phyloP scores from a whole-genome alignment of 2,797 vertebrate species.

The Thaleichthys pacificus region DNA sequence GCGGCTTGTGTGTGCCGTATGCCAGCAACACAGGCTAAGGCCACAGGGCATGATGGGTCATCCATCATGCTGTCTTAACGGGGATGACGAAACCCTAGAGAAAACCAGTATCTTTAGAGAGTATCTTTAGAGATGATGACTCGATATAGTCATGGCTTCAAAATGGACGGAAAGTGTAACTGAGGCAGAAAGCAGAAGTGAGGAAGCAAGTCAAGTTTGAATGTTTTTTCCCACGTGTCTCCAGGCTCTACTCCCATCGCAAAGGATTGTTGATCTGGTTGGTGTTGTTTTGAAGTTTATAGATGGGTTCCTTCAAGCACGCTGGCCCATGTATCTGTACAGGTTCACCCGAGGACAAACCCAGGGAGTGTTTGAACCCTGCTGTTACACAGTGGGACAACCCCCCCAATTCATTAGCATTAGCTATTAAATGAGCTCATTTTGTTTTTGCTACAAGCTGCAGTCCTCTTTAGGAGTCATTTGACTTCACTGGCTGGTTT shows the following conservation, averaged over 20 bases:
- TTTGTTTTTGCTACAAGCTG: not conserved
- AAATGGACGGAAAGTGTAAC: too few species aligned
- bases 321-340: not conserved
- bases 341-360: not conserved
- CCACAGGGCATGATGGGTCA: slow-evolving; percentile 31
- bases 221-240: too few species aligned
- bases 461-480: not conserved
- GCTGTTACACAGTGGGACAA: not conserved
- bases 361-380: not conserved
- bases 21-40: not conserved
- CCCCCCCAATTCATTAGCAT: slow-evolving; percentile 6
- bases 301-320: not conserved
- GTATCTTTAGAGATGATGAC: too few species aligned
- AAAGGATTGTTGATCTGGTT: too few species aligned
- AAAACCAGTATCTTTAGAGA: too few species aligned
- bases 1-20: slow-evolving; percentile 1
- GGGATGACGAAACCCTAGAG: not conserved
- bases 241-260: too few species aligned
- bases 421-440: not conserved
- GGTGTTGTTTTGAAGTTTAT: not conserved
- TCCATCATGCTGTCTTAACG: not conserved
- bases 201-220: too few species aligned
- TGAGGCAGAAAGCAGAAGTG: too few species aligned
- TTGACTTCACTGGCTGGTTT: not conserved
- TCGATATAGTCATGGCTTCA: too few species aligned